Conservation (phyloP, 1,140 invertebrate genomes). For the Spodoptera litura region DNA sequence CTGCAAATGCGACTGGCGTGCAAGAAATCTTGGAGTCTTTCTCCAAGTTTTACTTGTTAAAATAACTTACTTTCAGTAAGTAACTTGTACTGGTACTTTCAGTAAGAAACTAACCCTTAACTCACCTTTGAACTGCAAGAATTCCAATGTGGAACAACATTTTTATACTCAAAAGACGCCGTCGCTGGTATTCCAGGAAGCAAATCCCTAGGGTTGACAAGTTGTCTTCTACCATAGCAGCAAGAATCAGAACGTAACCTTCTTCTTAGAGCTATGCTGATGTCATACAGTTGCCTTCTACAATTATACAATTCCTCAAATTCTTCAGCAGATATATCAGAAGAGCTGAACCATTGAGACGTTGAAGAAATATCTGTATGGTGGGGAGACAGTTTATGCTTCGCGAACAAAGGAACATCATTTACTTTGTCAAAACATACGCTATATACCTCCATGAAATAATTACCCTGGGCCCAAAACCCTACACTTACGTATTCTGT, state of each 20-base stretch:
- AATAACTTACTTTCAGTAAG: too few relatives aligned
- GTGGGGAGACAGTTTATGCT: conserved; percentile 52
- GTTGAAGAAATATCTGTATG: conserved; percentile 46
- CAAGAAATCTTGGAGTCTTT: not conserved
- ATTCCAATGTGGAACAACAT: conserved; percentile 77
- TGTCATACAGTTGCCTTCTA: conserved; percentile 58
- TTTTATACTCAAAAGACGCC: conserved; percentile 68
- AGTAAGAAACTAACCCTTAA: not conserved
- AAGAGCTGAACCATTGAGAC: conserved; percentile 49
- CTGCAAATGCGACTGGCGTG: not conserved
- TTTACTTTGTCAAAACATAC: conserved; percentile 69
- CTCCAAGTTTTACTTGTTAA: not conserved
- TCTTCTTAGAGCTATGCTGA: conserved; percentile 54
- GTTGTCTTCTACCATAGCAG: conserved; percentile 69
- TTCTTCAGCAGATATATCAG: conserved; percentile 50
- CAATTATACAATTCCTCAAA: conserved; percentile 69
- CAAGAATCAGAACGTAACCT: conserved; percentile 60
- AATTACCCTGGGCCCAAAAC: conserved; percentile 48
- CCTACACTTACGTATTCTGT: conserved; percentile 63
- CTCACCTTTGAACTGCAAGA: conserved; percentile 57
- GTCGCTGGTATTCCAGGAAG: conserved; percentile 64
- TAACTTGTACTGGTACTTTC: too few relatives aligned
- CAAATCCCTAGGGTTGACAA: conserved; percentile 71
- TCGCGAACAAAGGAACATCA: conserved; percentile 64
- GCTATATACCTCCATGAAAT: conserved; percentile 66